These are phyloP conservation scores for Acromyrmex heyeri DNA, from an alignment of 1,140 invertebrate species.

Conservation along the genomic window DNA sequence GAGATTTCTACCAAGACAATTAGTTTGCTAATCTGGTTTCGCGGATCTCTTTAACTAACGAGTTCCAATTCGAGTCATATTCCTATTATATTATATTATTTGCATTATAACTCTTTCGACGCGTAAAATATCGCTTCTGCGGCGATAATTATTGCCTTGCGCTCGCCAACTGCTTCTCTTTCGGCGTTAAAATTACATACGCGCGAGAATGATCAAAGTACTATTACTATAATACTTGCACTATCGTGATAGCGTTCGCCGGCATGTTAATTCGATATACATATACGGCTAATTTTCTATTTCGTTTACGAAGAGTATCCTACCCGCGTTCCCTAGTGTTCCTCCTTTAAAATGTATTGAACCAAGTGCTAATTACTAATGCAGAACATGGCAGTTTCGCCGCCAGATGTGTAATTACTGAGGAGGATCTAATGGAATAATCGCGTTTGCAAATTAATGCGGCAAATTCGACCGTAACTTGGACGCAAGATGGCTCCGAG, in stretches of 20 bases:
- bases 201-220: conserved; percentile 22
- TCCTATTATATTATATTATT: conserved; percentile 16
- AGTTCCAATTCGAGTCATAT: conserved; percentile 62
- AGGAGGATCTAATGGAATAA: conserved; percentile 62
- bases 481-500: conserved; percentile 31
- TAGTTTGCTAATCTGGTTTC: conserved; percentile 72
- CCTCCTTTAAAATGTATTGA: conserved; percentile 51
- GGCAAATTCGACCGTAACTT: conserved; percentile 38
- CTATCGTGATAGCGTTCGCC: neutral
- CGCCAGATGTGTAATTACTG: conserved; percentile 60
- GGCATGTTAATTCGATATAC: conserved; percentile 41
- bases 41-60: conserved; percentile 74
- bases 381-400: conserved; percentile 53
- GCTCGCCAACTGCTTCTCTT: conserved; percentile 23
- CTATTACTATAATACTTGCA: neutral
- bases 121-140: conserved; percentile 18
- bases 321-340: neutral
- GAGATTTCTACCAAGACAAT: conserved; percentile 77
- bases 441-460: conserved; percentile 60
- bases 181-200: conserved; percentile 26
- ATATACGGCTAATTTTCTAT: conserved; percentile 30
- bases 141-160: conserved; percentile 29
- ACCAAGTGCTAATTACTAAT: conserved; percentile 58
- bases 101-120: conserved; percentile 34
- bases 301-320: conserved; percentile 18